Conservation (phyloP, 2,797 vertebrate species). For the Alca torda region DNA sequence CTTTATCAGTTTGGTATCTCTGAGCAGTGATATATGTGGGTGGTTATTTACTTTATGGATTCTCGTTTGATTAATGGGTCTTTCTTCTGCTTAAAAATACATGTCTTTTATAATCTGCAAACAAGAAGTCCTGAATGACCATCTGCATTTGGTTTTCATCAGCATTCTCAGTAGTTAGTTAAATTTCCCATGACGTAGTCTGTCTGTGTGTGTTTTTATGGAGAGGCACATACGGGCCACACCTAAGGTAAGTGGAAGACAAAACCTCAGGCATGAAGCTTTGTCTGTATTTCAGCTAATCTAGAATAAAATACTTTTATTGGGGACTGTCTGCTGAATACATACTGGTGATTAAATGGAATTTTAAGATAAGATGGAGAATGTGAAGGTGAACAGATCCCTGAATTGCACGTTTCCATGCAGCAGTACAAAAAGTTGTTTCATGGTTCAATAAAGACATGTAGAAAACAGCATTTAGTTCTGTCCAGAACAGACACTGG, state of each 20-base stretch:
- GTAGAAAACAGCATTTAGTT: background rate
- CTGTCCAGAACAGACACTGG: background rate
- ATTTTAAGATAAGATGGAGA: background rate
- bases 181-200: background rate
- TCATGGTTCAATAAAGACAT: background rate
- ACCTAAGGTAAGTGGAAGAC: background rate
- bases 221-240: background rate
- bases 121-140: background rate
- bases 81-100: background rate
- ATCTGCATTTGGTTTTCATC: background rate
- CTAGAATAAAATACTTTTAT: background rate
- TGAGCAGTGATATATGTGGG: background rate
- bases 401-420: background rate
- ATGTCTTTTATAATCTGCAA: background rate
- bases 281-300: background rate
- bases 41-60: constrained; percentile 1
- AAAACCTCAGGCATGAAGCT: background rate
- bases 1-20: background rate
- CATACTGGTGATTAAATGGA: background rate
- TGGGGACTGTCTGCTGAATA: background rate
- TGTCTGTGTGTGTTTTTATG: background rate
- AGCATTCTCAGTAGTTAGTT: background rate
- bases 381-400: background rate
- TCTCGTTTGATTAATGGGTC: background rate
- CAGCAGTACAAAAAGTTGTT: background rate